Evolutionary conservation across 2,888 invertebrate species (phyloP).

Genomic region (Seira ritae): DNA sequence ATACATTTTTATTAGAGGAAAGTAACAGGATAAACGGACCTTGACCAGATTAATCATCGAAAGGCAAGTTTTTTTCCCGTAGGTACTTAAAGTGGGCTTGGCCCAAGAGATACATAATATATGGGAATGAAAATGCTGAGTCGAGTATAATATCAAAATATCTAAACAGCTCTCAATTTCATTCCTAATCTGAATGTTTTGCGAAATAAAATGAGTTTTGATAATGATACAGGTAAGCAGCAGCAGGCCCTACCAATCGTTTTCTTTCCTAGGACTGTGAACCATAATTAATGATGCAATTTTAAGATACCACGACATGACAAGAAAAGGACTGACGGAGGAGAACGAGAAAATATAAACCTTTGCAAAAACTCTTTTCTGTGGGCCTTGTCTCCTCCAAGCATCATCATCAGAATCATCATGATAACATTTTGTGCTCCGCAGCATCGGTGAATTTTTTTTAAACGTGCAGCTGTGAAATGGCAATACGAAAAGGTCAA

Average conservation of each 20-base stretch:
- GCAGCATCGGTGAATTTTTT: constrained; percentile 24
- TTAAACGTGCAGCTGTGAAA: constrained; percentile 28
- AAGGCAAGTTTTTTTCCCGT: constrained; percentile 24
- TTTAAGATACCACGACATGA: too few species aligned
- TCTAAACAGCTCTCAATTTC: background rate
- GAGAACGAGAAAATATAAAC: too few species aligned
- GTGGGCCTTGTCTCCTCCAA: background rate
- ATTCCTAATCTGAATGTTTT: constrained; percentile 9
- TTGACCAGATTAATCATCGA: constrained; percentile 33
- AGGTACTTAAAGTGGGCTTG: background rate
- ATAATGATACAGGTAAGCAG: constrained; percentile 15
- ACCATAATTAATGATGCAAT: too few species aligned
- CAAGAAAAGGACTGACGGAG: too few species aligned
- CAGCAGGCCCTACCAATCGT: too few species aligned
- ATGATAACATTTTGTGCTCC: too few species aligned
- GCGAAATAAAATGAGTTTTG: constrained; percentile 8
- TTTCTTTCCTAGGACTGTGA: too few species aligned
- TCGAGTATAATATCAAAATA: background rate
- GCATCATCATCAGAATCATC: background rate
- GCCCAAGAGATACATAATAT: background rate
- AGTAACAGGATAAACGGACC: constrained; percentile 46
- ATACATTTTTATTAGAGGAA: too few species aligned
- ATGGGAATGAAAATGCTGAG: background rate
- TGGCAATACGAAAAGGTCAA: constrained; percentile 44
- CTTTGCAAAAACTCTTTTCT: background rate